Base-by-base conservation (phyloP, 2,888 invertebrate species). In the Apodemia mormo region DNA sequence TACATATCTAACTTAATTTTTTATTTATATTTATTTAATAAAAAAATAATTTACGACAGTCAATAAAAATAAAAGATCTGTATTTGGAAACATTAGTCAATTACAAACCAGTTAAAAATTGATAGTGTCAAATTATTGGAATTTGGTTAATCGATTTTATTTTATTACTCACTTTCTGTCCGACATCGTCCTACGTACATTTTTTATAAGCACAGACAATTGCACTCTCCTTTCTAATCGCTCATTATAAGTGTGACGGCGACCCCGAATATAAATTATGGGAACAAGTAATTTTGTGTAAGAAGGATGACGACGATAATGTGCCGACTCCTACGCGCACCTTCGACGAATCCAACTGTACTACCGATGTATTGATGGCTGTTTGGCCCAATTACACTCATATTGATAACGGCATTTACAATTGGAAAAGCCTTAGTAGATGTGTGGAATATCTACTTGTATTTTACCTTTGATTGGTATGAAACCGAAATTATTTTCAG, bases 201-300 rank as follows among this genome's bases (percentile, higher is more conserved):
- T 82, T 76, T 79, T 83, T 86, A 82, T 78, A 82, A 84, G 76
- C 81, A 82, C 85, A 82, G 84, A 86, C 87, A 89, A 89, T 90
- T 89, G 86, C 84, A 82, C 82, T 86, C 87, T 87, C 91, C 90
- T 92, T 92, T 92, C 92, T 92, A 92, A 92, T 90, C 86, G 86
- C 80, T 80, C 84, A 83, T 86, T 82, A 84, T 82, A 90, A 89
- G 88, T 91, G 88, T 89, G 87, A 87, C 91, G 83, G 80, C 85
- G 90, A 88, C 92, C 92, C 87, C 90, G 89, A 92, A 90, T 88
- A 85, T 80, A 89, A 91, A 89, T 90, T 89, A 93, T 91, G 88
- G 88, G 92, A 91, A 89, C 90, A 83, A 85, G 87, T 81, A 87
- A 88, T 88, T 88, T 88, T 80, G 85, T 88, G 87, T 89, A 89